Conservation (phyloP, 37 sponge, comb jelly and placozoan species). For the Aphrocallistes beatrix region DNA sequence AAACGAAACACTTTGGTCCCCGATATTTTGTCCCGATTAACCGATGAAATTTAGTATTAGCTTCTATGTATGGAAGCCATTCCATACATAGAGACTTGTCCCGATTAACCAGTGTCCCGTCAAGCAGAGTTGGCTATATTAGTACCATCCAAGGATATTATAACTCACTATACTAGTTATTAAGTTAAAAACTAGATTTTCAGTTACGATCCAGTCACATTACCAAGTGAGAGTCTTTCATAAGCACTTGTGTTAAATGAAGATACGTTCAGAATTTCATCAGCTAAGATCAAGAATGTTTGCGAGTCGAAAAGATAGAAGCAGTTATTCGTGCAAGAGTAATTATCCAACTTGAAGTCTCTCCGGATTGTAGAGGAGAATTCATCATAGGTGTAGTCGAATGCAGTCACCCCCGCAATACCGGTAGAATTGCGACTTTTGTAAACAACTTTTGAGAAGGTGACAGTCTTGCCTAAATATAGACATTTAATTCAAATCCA, state of each 20-base stretch:
- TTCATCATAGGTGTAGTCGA: background rate
- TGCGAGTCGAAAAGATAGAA: background rate
- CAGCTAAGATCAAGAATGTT: background rate
- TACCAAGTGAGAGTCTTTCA: background rate
- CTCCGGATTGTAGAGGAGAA: background rate
- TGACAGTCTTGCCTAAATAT: background rate
- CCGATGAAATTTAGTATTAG: no score
- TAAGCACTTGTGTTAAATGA: background rate
- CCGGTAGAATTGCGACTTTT: background rate
- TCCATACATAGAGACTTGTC: no score
- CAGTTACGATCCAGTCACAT: no score
- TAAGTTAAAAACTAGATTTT: no score
- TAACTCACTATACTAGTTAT: no score
- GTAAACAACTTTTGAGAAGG: background rate
- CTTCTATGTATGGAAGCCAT: no score
- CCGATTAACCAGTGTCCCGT: no score
- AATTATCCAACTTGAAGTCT: background rate
- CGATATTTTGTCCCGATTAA: no score
- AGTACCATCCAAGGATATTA: no score
- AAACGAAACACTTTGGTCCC: no score
- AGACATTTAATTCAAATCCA: background rate
- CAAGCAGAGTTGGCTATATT: no score
- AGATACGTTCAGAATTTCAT: background rate
- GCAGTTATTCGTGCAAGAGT: background rate
- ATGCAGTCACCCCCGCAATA: background rate